Evolutionary conservation across 2,888 invertebrate species (phyloP), one percentile per base, ranked within the genome.

Genomic region (Pterostichus madidus): DNA sequence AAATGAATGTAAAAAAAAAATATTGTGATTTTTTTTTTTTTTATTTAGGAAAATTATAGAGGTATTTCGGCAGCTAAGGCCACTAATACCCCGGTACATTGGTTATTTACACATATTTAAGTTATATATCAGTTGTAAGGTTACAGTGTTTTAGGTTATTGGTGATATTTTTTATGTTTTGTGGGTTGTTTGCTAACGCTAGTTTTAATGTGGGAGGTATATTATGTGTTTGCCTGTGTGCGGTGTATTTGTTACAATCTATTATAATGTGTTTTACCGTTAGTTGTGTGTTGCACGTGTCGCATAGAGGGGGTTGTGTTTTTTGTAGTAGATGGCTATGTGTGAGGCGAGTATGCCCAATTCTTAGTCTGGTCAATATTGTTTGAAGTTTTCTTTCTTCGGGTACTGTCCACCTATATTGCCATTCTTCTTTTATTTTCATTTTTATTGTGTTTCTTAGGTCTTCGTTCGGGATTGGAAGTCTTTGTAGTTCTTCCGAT

Each of bases 1-100:
- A n/a, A n/a, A n/a, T n/a, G n/a, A n/a, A n/a, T n/a, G n/a, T n/a
- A n/a, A n/a, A n/a, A n/a, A n/a, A n/a, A n/a, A n/a, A n/a, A n/a
- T n/a, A n/a, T n/a, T n/a, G n/a, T n/a, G n/a, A n/a, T n/a, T n/a
- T n/a, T 24, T 24, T 24, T 24, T 24, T 24, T 24, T 2, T 24
- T 24, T 24, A 24, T 24, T 24, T 24, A 24, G 3, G 24, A 24
- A 24, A 49, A 49, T 49, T 49, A n/a, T 10, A 13, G 3, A 49
- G 49, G 49, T 13, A 49, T 49, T 49, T 49, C 49, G 49, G 13
- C 49, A n/a, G 49, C 13, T 49, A 49, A 24, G 24, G 49, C 13
- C 49, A 49, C 49, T 49, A 49, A 49, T 49, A 13, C 49, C 49
- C 49, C 49, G 49, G 49, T 49, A 49, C 49, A 49, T 49, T 49